Evolutionary conservation across 1,140 invertebrate genomes (phyloP).

Genomic region (Ladona fulva): DNA sequence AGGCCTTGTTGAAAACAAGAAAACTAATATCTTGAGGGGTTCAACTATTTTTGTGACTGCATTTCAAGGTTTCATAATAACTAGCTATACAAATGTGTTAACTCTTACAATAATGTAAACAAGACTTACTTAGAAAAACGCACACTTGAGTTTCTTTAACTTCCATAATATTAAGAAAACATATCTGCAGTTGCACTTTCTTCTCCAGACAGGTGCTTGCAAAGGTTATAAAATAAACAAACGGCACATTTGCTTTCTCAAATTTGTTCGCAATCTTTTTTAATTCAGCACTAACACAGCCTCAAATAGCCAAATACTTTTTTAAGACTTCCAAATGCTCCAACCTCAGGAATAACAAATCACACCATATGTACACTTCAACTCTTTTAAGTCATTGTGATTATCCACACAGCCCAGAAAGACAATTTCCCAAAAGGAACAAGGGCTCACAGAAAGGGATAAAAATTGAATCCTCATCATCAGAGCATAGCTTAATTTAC

Average conservation of each 20-base stretch:
- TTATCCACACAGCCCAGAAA: background rate
- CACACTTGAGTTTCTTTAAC: conserved; percentile 4
- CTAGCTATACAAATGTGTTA: conserved; percentile 22
- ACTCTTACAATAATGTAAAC: conserved; percentile 21
- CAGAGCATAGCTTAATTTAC: background rate
- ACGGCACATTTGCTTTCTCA: conserved; percentile 15
- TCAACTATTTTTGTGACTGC: conserved; percentile 3
- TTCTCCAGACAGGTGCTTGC: background rate
- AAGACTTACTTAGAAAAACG: conserved; percentile 20
- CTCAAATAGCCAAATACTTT: conserved; percentile 22
- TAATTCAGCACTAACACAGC: conserved; percentile 20
- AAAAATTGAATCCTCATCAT: background rate
- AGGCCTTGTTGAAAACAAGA: conserved; percentile 13
- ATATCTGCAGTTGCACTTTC: conserved; percentile 5
- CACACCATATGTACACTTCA: background rate
- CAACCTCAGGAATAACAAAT: conserved; percentile 9
- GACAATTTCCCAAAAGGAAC: background rate
- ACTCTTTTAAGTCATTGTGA: background rate
- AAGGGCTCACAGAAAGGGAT: background rate
- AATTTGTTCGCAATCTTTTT: conserved; percentile 1
- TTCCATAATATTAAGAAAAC: conserved; percentile 14
- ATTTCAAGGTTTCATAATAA: conserved; percentile 19
- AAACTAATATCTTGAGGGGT: conserved; percentile 14
- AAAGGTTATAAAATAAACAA: conserved; percentile 20
- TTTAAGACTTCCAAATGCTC: background rate